phyloP scores from a whole-genome alignment of 2,113 vertebrate genomes.

The Centrocercus urophasianus region DNA sequence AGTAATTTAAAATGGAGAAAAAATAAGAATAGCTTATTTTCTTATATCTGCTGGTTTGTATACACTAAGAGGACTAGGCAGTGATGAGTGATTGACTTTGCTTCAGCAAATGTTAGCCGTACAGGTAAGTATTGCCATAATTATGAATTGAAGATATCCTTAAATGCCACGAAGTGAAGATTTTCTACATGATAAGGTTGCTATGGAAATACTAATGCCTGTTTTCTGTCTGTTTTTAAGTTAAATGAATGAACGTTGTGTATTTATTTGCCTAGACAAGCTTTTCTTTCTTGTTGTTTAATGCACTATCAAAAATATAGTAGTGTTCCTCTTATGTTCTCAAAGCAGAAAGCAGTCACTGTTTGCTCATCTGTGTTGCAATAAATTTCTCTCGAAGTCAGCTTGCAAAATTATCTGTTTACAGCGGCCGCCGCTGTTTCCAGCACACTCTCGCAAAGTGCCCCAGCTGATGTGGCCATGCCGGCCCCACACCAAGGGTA shows the following conservation, averaged over 20 bases:
- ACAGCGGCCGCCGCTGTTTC: not conserved
- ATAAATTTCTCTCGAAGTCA: not conserved
- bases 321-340: not conserved
- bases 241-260: not conserved
- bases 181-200: conserved; percentile 51
- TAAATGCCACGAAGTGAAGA: not conserved
- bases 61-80: not conserved
- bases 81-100: not conserved
- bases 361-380: not conserved
- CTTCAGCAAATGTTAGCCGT: not conserved
- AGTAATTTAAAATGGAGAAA: not conserved
- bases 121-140: not conserved
- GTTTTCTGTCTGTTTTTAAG: conserved; percentile 11
- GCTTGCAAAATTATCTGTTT: not conserved
- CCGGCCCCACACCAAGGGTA: not conserved
- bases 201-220: conserved; percentile 60
- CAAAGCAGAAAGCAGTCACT: not conserved
- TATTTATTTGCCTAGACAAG: not conserved
- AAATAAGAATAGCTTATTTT: not conserved
- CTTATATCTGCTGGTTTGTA: not conserved
- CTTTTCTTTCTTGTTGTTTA: rapidly evolving
- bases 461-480: rapidly evolving
- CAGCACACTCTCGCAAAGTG: not conserved
- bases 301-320: not conserved
- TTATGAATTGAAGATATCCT: not conserved